Percentiles rank a stretch among this genome's conserved stretches.
phyloP scores from a whole-genome alignment of 2,113 vertebrate genomes.

The rat (Rattus norvegicus) region GRCr8 NC_086026.1:124888001-124888500 shows the following conservation, averaged over 20 bases:
- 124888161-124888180: neutral
- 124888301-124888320: neutral
- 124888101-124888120: neutral
- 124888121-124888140: neutral
- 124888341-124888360: neutral
- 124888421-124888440: neutral
- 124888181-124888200: neutral
- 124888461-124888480: neutral
- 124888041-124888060: too few species aligned
- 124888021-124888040: neutral
- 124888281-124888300: too few species aligned
- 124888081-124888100: neutral
- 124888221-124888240: neutral
- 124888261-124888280: neutral
- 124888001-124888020: neutral
- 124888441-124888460: neutral
- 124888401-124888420: neutral
- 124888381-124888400: neutral
- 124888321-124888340: too few species aligned
- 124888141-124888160: too few species aligned
- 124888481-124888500: too few species aligned
- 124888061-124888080: neutral
- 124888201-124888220: neutral
- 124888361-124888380: neutral
- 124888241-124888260: neutral